Conservation (phyloP, 2,888 invertebrate genomes). For the Chromoteleia sp. region DNA sequence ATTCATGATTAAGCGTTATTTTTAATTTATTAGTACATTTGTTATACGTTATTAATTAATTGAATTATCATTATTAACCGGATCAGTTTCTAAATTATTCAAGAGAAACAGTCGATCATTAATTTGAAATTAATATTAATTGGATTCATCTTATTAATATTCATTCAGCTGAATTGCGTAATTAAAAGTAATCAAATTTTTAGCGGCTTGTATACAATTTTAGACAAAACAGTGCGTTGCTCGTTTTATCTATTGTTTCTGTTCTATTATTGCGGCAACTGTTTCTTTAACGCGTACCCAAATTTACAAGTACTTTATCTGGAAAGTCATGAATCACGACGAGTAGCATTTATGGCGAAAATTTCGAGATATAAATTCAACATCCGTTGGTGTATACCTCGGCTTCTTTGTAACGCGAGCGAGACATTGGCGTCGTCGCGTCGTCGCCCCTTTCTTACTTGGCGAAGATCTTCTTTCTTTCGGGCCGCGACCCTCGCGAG, state of each 20-base stretch:
- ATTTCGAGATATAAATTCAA: slow-evolving; percentile 39
- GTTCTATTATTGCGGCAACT: neutral
- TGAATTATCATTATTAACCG: too few species aligned
- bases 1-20: too few species aligned
- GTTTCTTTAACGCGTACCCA: too few species aligned
- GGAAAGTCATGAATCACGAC: slow-evolving; percentile 13
- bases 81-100: too few species aligned
- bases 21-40: too few species aligned
- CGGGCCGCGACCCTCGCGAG: slow-evolving; percentile 63
- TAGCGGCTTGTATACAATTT: too few species aligned
- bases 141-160: too few species aligned
- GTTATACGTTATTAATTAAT: too few species aligned
- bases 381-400: slow-evolving; percentile 5
- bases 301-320: slow-evolving; percentile 4
- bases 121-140: too few species aligned
- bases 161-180: too few species aligned
- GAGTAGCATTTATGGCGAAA: slow-evolving; percentile 21
- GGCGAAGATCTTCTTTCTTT: slow-evolving; percentile 52
- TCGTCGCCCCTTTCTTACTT: slow-evolving; percentile 64
- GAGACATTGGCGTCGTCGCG: slow-evolving; percentile 60
- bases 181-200: too few species aligned
- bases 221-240: neutral
- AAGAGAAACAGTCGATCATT: too few species aligned
- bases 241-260: neutral
- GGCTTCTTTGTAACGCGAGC: slow-evolving; percentile 55